These are phyloP conservation scores for Hypercompe scribonia DNA, from an alignment of 2,888 invertebrate genomes.

Conservation along the genomic window DNA sequence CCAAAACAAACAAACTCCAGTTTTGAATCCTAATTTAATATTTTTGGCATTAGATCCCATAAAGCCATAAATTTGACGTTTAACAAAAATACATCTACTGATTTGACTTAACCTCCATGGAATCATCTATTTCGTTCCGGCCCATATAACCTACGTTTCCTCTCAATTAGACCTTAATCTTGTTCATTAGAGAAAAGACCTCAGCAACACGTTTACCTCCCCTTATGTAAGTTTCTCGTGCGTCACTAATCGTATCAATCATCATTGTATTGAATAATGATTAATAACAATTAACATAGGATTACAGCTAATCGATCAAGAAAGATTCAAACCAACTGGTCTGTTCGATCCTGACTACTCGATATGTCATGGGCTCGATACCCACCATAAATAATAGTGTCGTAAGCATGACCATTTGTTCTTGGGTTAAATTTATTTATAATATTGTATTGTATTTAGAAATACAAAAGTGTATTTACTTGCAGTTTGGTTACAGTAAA, in stretches of 20 bases:
- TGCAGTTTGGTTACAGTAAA: not conserved
- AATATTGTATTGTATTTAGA: not conserved
- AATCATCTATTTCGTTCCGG: too few species aligned
- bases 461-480: not conserved
- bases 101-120: too few species aligned
- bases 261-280: not conserved
- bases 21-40: too few species aligned
- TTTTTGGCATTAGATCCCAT: too few species aligned
- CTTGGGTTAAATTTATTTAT: too few species aligned
- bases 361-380: too few species aligned
- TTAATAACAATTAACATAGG: not conserved
- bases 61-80: too few species aligned
- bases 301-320: not conserved
- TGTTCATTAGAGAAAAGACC: too few species aligned
- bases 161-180: too few species aligned
- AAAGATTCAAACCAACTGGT: not conserved
- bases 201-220: not conserved
- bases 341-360: not conserved
- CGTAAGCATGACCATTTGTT: not conserved
- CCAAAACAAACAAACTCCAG: too few species aligned
- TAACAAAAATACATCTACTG: too few species aligned
- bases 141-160: too few species aligned
- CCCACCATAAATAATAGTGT: not conserved
- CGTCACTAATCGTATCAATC: not conserved
- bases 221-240: not conserved